phyloP scores from a whole-genome alignment of 2,888 invertebrate genomes.

The Electrophaes corylata region DNA sequence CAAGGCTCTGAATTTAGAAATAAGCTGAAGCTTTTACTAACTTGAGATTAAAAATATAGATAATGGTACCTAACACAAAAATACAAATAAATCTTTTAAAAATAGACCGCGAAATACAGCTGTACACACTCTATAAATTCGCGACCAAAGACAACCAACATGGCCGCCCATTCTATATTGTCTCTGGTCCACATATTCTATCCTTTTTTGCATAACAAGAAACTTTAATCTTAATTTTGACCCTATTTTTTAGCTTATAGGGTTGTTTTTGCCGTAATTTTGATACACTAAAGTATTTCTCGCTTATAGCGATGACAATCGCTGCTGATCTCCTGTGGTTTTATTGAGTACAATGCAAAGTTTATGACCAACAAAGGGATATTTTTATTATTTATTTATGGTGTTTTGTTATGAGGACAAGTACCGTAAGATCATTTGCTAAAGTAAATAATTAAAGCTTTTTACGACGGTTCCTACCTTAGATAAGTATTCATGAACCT shows the following conservation, averaged over 20 bases:
- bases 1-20: too few species aligned
- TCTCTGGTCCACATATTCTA: constrained; percentile 65
- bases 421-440: constrained; percentile 12
- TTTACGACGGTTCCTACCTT: neutral
- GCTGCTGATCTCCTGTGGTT: constrained; percentile 59
- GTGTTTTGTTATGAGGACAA: constrained; percentile 6
- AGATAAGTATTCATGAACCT: neutral
- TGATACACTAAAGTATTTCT: constrained; percentile 47
- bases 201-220: constrained; percentile 49
- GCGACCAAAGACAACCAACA: constrained; percentile 74
- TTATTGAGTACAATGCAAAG: constrained; percentile 58
- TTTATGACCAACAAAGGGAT: constrained; percentile 45
- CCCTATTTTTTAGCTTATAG: constrained; percentile 31
- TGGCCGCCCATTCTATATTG: constrained; percentile 73
- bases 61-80: too few species aligned
- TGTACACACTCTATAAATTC: constrained; percentile 65
- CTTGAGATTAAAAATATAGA: too few species aligned
- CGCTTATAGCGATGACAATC: constrained; percentile 64
- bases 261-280: constrained; percentile 36
- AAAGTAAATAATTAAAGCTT: constrained; percentile 11
- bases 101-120: constrained; percentile 64
- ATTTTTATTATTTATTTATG: constrained; percentile 44
- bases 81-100: constrained; percentile 44
- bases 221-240: constrained; percentile 18
- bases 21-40: too few species aligned